phyloP scores from a whole-genome alignment of 1,140 invertebrate species.

The Euglossa dilemma region DNA sequence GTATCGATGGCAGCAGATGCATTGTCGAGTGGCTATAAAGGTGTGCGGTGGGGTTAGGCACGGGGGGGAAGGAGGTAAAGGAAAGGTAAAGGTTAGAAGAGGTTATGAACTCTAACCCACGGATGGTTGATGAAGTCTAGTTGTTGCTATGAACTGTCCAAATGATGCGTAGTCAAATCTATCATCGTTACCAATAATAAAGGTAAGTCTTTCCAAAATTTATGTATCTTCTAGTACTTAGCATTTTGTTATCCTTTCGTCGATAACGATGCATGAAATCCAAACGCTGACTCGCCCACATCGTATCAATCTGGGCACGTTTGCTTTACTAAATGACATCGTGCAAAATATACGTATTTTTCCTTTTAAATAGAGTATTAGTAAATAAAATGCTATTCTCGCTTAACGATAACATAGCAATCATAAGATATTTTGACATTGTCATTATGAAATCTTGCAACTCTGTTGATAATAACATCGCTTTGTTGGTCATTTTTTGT shows the following conservation, averaged over 20 bases:
- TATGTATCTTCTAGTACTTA: conserved; percentile 1
- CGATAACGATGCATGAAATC: conserved; percentile 40
- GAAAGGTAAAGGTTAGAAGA: conserved; percentile 74
- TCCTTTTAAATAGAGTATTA: background rate
- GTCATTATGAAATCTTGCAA: background rate
- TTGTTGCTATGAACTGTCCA: conserved; percentile 64
- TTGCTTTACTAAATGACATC: conserved; percentile 8
- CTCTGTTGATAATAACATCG: conserved; percentile 22
- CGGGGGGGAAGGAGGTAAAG: conserved; percentile 54
- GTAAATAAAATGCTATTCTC: background rate
- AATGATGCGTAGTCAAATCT: conserved; percentile 63
- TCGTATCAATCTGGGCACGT: conserved; percentile 41
- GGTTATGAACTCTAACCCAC: conserved; percentile 75
- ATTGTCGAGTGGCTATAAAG: conserved; percentile 49
- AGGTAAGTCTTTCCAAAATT: conserved; percentile 60
- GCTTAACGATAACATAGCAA: background rate
- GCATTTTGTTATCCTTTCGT: conserved; percentile 12
- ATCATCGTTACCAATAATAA: conserved; percentile 57
- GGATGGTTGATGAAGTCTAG: conserved; percentile 61
- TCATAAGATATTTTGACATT: conserved; percentile 20
- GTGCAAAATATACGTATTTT: background rate
- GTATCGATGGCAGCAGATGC: conserved; percentile 51
- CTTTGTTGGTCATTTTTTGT: background rate
- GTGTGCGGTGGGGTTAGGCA: conserved; percentile 43
- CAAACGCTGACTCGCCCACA: conserved; percentile 51